Percentiles rank a stretch among this genome's conserved stretches.
These are phyloP conservation scores for Hucho hucho DNA, from an alignment of 2,113 vertebrate genomes.

Conservation along the genomic window DNA sequence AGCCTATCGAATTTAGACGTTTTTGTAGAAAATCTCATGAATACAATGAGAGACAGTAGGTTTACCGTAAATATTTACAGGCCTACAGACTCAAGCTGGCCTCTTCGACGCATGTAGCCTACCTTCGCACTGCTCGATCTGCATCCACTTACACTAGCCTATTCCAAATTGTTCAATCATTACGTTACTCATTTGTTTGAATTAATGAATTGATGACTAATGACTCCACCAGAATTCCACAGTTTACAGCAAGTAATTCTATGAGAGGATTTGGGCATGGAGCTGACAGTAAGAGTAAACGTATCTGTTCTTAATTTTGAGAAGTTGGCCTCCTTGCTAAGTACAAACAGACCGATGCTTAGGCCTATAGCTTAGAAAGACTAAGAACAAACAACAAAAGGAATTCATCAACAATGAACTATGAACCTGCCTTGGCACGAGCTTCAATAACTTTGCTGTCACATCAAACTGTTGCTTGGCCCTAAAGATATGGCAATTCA, in stretches of 20 bases:
- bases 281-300: background rate
- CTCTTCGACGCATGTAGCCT: constrained; percentile 25
- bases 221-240: too few relatives aligned
- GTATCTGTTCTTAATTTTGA: background rate
- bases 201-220: background rate
- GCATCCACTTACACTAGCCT: background rate
- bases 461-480: too few relatives aligned
- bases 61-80: constrained; percentile 17
- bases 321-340: constrained; percentile 3
- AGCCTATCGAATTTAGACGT: constrained; percentile 16
- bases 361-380: background rate
- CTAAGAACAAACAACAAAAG: constrained; percentile 17
- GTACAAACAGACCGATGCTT: background rate
- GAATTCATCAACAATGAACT: background rate
- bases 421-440: too few relatives aligned
- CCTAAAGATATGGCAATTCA: background rate
- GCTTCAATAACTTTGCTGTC: too few relatives aligned
- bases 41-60: constrained; percentile 2
- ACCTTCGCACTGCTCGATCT: background rate
- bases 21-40: background rate
- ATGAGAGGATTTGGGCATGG: background rate
- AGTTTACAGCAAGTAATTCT: background rate
- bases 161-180: background rate
- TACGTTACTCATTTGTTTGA: background rate
- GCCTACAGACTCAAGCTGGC: constrained; percentile 43